phyloP scores from a whole-genome alignment of 2,888 invertebrate species.

The Clepsis dumicolana region DNA sequence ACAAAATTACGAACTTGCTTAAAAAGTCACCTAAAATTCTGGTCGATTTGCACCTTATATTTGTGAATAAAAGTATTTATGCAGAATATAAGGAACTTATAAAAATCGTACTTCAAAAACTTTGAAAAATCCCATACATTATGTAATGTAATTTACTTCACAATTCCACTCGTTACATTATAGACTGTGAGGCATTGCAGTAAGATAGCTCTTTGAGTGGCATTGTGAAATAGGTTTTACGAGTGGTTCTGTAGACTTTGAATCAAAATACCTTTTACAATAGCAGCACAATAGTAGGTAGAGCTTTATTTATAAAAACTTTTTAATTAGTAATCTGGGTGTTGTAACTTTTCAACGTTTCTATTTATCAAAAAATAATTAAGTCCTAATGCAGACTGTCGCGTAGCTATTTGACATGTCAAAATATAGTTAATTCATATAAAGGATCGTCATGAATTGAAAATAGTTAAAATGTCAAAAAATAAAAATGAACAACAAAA shows the following conservation, averaged over 20 bases:
- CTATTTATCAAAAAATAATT: too few relatives aligned
- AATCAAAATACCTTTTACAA: slow-evolving; percentile 15
- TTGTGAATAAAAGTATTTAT: background rate
- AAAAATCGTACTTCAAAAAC: slow-evolving; percentile 24
- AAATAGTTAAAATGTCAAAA: too few relatives aligned
- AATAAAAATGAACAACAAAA: too few relatives aligned
- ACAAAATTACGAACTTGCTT: too few relatives aligned
- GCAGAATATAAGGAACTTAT: slow-evolving; percentile 15
- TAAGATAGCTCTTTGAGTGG: slow-evolving; percentile 31
- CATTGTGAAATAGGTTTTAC: slow-evolving; percentile 39
- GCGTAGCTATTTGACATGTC: too few relatives aligned
- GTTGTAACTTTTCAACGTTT: too few relatives aligned
- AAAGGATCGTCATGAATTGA: too few relatives aligned
- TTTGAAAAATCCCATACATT: background rate
- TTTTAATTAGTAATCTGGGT: too few relatives aligned
- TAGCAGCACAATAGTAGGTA: too few relatives aligned
- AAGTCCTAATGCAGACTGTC: too few relatives aligned
- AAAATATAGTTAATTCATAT: too few relatives aligned
- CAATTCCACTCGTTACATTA: slow-evolving; percentile 30
- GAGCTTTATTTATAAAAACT: too few relatives aligned
- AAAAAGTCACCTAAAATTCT: background rate
- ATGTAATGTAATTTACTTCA: slow-evolving; percentile 28
- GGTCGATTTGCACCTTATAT: background rate
- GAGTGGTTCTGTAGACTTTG: slow-evolving; percentile 30
- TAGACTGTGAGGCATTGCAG: slow-evolving; percentile 28